Base-by-base conservation (phyloP, 2,113 vertebrate species). In the Illadopsis cleaveri region DNA sequence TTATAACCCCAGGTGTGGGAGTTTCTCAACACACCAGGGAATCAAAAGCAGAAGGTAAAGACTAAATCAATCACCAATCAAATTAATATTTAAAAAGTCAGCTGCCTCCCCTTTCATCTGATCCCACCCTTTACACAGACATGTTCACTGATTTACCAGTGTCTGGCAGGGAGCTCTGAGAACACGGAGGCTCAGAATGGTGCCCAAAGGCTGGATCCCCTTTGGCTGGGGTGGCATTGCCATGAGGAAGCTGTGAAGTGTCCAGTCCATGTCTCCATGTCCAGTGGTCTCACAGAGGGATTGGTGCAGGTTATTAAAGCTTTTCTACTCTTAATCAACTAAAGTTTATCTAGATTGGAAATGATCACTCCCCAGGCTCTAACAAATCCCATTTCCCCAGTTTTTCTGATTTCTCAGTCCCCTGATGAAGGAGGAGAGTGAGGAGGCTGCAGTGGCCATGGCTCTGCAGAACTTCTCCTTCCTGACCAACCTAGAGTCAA, bases 41-140 rank as follows among this genome's bases (percentile, higher is more conserved):
- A 56, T 30, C 47, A 70, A 90, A 84, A 38, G 25, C n/a, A 44
- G 27, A 90, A 47, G 54, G 54, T 14, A 68, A 50, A 80, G 50
- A 51, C 33, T 71, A 64, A 77, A 65, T 40, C 92, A 78, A 70
- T 92, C 73, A 45, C 25, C 33, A 37, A 28, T 16, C 19, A 37
- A 73, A 92, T 78, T 7, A 87, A 66, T 89, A 93, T 85, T 93
- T 90, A 15, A 90, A 54, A 57, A 76, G 37, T 18, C 57, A 68
- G n/a, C 50, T 77, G 64, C 42, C 72, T 66, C 30, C 27, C 27
- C n/a, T 71, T 78, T 70, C 20, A 61, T 83, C 60, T 58, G 73
- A 40, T 16, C 19, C 15, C 10, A 2, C 38, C 38, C 68, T 89
- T 53, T 11, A 20, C 40, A 64, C n/a, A 56, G 45, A 69, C 28